phyloP scores from a whole-genome alignment of 2,888 invertebrate genomes.

The Ormyrus thymus region DNA sequence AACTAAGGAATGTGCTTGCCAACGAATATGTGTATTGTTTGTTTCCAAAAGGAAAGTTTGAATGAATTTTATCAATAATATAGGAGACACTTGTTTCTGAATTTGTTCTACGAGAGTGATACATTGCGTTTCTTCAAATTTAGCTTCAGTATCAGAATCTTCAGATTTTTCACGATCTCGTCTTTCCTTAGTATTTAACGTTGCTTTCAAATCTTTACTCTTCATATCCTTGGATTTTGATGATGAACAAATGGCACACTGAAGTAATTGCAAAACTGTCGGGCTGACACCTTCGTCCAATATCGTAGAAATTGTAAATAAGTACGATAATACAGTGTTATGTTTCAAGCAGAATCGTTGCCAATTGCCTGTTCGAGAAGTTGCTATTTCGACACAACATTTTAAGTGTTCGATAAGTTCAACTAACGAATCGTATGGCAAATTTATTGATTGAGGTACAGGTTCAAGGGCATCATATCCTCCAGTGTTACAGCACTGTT shows the following conservation, averaged over 20 bases:
- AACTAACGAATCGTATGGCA: constrained; percentile 93
- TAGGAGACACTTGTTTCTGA: constrained; percentile 78
- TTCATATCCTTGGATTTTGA: constrained; percentile 68
- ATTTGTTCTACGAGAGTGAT: constrained; percentile 83
- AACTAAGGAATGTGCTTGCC: constrained; percentile 95
- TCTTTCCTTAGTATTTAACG: constrained; percentile 72
- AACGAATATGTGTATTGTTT: constrained; percentile 92
- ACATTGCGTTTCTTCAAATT: constrained; percentile 83
- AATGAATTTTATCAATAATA: constrained; percentile 81
- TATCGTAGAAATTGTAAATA: constrained; percentile 86
- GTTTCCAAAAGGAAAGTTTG: constrained; percentile 94
- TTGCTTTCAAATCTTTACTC: constrained; percentile 66
- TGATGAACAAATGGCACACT: constrained; percentile 88
- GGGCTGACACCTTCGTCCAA: constrained; percentile 95
- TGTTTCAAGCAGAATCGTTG: constrained; percentile 89
- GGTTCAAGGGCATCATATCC: constrained; percentile 76
- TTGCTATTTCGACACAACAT: constrained; percentile 94
- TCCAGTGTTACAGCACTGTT: constrained; percentile 77
- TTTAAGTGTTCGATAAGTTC: constrained; percentile 96
- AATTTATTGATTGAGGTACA: constrained; percentile 76
- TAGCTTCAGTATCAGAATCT: constrained; percentile 80
- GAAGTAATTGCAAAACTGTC: constrained; percentile 91
- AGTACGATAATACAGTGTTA: constrained; percentile 86
- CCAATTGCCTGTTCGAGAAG: constrained; percentile 95
- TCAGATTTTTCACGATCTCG: constrained; percentile 82